Evolutionary conservation across 2,113 vertebrate species (phyloP).

Genomic region (Mormyrus lacerda): DNA sequence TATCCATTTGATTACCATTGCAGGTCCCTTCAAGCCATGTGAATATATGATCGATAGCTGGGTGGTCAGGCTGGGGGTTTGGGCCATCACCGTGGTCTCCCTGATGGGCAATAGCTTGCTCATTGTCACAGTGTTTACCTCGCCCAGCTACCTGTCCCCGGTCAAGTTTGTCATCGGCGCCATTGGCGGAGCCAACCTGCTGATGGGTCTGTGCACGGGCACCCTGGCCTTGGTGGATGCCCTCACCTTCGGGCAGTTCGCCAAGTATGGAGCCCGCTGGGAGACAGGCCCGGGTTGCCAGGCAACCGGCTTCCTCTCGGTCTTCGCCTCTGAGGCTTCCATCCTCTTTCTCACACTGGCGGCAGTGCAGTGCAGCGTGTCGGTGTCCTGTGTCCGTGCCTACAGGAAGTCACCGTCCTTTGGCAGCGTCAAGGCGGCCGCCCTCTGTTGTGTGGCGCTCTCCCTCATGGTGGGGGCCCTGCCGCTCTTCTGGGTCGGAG

Average conservation of each 20-base stretch:
- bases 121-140: slow-evolving; percentile 71
- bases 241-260: slow-evolving; percentile 77
- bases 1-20: slow-evolving; percentile 10
- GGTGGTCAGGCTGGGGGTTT: slow-evolving; percentile 83
- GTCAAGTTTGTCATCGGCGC: slow-evolving; percentile 80
- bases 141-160: slow-evolving; percentile 69
- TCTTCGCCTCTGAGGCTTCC: slow-evolving; percentile 79
- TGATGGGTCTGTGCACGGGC: slow-evolving; percentile 76
- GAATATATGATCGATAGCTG: slow-evolving; percentile 88
- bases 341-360: slow-evolving; percentile 80
- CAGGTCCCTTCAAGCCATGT: slow-evolving; percentile 93
- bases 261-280: slow-evolving; percentile 75
- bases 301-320: slow-evolving; percentile 79
- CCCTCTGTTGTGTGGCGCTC: slow-evolving; percentile 70
- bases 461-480: slow-evolving; percentile 68
- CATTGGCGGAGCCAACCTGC: slow-evolving; percentile 77
- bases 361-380: slow-evolving; percentile 76
- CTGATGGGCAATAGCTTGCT: slow-evolving; percentile 77
- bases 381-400: slow-evolving; percentile 65
- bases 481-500: slow-evolving; percentile 74
- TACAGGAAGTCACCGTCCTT: slow-evolving; percentile 69
- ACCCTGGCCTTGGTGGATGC: slow-evolving; percentile 76
- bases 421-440: slow-evolving; percentile 64
- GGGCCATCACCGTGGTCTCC: slow-evolving; percentile 73
- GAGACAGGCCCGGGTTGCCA: slow-evolving; percentile 75